A percentile compares a stretch with the other conserved stretches of the same genome.
These are phyloP conservation scores for Dolichotis patagonum DNA, from an alignment of 2,113 vertebrate species.

Conservation along the genomic window DNA sequence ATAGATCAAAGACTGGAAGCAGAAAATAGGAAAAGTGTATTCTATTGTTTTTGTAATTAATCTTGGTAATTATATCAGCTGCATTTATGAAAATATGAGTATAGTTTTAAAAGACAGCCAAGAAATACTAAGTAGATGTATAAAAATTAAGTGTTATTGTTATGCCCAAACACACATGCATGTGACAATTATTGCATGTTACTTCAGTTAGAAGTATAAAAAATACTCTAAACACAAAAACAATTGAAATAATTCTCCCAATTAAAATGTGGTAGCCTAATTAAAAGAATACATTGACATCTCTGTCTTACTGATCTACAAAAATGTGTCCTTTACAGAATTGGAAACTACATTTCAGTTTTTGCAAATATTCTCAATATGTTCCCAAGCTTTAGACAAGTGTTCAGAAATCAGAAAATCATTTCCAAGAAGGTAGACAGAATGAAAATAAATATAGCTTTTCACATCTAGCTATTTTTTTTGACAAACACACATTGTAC, in stretches of 20 bases:
- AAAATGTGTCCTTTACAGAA: constrained; percentile 31
- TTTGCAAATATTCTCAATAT: constrained; percentile 47
- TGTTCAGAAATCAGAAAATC: constrained; percentile 51
- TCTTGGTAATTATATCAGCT: constrained; percentile 57
- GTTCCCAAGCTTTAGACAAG: constrained; percentile 54
- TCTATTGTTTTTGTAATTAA: constrained; percentile 68
- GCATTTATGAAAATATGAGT: constrained; percentile 45
- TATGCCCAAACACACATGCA: neutral
- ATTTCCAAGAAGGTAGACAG: constrained; percentile 63
- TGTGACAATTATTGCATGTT: neutral
- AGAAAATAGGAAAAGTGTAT: constrained; percentile 58
- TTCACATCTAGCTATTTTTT: constrained; percentile 59
- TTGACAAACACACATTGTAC: constrained; percentile 46
- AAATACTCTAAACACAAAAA: constrained; percentile 30
- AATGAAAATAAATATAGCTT: constrained; percentile 66
- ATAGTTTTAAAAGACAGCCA: constrained; percentile 42
- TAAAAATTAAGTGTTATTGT: neutral
- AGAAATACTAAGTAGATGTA: neutral
- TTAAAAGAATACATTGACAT: constrained; percentile 16
- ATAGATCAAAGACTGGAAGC: constrained; percentile 77
- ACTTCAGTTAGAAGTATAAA: neutral
- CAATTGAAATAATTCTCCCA: constrained; percentile 23
- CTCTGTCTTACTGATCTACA: constrained; percentile 34
- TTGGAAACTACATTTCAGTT: constrained; percentile 4
- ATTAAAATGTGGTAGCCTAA: constrained; percentile 38